phyloP scores from a whole-genome alignment of 2,888 invertebrate species.

The Latheticus oryzae region DNA sequence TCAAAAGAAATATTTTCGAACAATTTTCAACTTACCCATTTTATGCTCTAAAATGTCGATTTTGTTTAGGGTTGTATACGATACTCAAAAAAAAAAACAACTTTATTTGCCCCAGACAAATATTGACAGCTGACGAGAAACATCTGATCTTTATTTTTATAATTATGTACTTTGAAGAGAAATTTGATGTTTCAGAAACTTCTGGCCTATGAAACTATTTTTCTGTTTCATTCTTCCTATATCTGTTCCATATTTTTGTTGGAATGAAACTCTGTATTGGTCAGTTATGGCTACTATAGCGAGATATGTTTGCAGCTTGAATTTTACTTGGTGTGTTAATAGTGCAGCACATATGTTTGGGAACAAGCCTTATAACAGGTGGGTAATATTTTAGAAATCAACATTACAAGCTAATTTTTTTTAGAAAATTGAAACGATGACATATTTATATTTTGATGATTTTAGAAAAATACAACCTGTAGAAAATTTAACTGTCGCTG shows the following conservation, averaged over 20 bases:
- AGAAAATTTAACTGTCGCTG: conserved; percentile 80
- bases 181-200: conserved; percentile 71
- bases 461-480: conserved; percentile 80
- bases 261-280: conserved; percentile 62
- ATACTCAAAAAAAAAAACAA: too few species aligned
- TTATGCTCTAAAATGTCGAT: too few species aligned
- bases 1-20: too few species aligned
- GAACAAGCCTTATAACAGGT: conserved; percentile 81
- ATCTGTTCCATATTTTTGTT: conserved; percentile 78
- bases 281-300: conserved; percentile 58
- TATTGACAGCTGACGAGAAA: too few species aligned
- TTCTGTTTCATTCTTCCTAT: conserved; percentile 86
- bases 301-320: conserved; percentile 74
- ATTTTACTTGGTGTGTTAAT: conserved; percentile 86
- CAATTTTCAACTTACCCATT: too few species aligned
- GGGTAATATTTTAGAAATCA: conserved; percentile 70
- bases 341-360: conserved; percentile 85
- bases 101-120: too few species aligned
- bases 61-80: too few species aligned
- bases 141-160: too few species aligned
- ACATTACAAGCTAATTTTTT: conserved; percentile 1
- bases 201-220: conserved; percentile 80
- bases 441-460: conserved; percentile 56
- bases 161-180: too few species aligned
- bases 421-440: too few species aligned